Evolutionary conservation across 2,888 invertebrate species (phyloP).

Genomic region (Drosophila aldrichi): DNA sequence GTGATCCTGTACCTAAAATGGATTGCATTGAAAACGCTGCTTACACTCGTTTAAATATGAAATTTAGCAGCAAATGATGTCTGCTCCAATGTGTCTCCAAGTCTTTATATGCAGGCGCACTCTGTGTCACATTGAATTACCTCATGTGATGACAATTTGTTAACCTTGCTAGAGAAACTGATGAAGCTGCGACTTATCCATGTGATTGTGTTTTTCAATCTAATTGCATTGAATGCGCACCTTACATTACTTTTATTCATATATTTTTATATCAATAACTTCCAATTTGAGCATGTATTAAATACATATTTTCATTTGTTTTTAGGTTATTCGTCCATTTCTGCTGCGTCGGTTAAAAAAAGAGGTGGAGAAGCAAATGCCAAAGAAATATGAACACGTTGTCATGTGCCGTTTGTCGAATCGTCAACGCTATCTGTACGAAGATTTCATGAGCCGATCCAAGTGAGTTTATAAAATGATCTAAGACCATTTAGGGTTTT

Average conservation of each 20-base stretch:
- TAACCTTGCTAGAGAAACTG: constrained; percentile 63
- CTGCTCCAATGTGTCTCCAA: not conserved
- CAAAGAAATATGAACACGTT: constrained; percentile 98
- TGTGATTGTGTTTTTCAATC: constrained; percentile 39
- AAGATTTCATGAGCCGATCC: constrained; percentile 99
- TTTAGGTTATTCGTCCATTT: constrained; percentile 95
- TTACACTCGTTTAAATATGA: not conserved
- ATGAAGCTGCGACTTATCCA: constrained; percentile 64
- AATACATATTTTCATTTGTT: not conserved
- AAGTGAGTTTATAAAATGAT: constrained; percentile 88
- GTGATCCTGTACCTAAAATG: not conserved
- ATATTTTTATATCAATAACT: not conserved
- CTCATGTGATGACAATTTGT: constrained; percentile 72
- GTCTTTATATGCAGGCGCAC: constrained; percentile 57
- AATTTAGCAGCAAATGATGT: not conserved
- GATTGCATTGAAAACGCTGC: constrained; percentile 6
- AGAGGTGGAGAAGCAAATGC: constrained; percentile 99
- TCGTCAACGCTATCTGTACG: constrained; percentile 98
- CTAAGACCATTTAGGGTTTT: not conserved
- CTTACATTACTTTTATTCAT: constrained; percentile 23
- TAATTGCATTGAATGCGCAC: constrained; percentile 65
- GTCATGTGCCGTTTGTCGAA: constrained; percentile 97
- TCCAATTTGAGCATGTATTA: not conserved
- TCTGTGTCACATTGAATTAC: constrained; percentile 67
- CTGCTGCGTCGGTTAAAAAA: constrained; percentile 95